Base-by-base conservation (phyloP, 2,888 invertebrate species). In the Drosophila differens region DNA sequence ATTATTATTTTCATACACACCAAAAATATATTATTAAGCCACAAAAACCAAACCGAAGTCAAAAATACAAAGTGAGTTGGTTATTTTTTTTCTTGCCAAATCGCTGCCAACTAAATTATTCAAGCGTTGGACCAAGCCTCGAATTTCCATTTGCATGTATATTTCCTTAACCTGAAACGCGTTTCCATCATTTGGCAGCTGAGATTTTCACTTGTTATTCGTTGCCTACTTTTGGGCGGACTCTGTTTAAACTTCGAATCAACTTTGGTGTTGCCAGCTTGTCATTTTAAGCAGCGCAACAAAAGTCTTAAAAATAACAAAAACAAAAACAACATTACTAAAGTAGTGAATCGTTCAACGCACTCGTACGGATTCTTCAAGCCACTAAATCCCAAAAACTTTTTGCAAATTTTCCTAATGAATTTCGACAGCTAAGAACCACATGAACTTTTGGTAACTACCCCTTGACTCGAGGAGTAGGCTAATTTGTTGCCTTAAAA, bases 211-310 rank as follows among this genome's bases (percentile, higher is more conserved):
- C 0, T 51, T 28, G 28, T 19, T 22, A 1, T 57, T 14, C 39
- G 32, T 55, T 60, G 79, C 74, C 64, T 81, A 89, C 81, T 85
- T 80, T 85, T 39, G 59, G 89, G 87, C 76, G 3, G 30, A 5
- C 9, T 2, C 3, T 53, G 47, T 54, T 58, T 65, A 58, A 75
- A 59, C 37, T 76, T 2, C 14, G 32, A 47, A 39, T 54, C 52
- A 62, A 57, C 67, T 70, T 73, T 63, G 64, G 83, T 49, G 87
- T 70, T 89, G 89, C 84, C 83, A 86, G 57, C 55, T 39, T 37
- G 76, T 79, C 65, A 37, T 4, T n/a, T 49, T 3, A 49, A 51
- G 33, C 35, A 12, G 7, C 52, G 53, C 37, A 51, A 49, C 47
- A 22, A 51, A 62, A 51, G 59, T 60, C 47, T 54, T 32, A 28